Evolutionary conservation across 2,797 vertebrate genomes (phyloP).

Genomic region (Hoplostethus mediterraneus): DNA sequence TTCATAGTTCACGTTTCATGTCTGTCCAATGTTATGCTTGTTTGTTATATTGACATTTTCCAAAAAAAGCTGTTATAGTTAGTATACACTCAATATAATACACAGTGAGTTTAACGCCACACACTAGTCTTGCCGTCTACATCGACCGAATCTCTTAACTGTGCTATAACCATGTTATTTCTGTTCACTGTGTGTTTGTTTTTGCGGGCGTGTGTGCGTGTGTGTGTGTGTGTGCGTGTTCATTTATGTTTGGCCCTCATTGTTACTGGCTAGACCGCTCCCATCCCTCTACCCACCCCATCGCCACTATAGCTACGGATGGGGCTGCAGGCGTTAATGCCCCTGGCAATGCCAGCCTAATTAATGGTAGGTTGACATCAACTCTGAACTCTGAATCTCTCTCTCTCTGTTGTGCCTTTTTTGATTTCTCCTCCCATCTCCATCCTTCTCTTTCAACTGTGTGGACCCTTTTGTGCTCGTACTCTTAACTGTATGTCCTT

Average conservation of each 20-base stretch:
- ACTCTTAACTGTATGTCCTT: conserved; percentile 79
- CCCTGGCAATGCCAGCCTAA: conserved; percentile 97
- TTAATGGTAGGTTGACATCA: conserved; percentile 98
- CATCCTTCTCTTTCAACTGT: conserved; percentile 52
- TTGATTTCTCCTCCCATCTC: conserved; percentile 55
- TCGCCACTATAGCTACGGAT: conserved; percentile 95
- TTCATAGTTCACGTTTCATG: conserved; percentile 71
- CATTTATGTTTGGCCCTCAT: conserved; percentile 85
- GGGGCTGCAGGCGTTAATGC: conserved; percentile 95
- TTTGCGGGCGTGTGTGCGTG: conserved; percentile 31
- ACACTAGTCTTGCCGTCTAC: conserved; percentile 39
- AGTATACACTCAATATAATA: not conserved
- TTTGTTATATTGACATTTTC: conserved; percentile 37
- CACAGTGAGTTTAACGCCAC: conserved; percentile 10
- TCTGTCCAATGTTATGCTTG: conserved; percentile 75
- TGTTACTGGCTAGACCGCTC: conserved; percentile 95
- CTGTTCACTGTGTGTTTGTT: conserved; percentile 79
- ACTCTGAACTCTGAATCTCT: conserved; percentile 75
- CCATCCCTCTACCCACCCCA: conserved; percentile 95
- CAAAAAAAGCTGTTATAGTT: not conserved
- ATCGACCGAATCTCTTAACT: conserved; percentile 67
- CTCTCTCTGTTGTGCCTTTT: conserved; percentile 73
- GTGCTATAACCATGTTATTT: conserved; percentile 84
- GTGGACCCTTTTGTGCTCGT: conserved; percentile 65
- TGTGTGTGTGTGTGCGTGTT: conserved; percentile 57